phyloP scores from a whole-genome alignment of 2,113 vertebrate genomes.

The Embiotoca jacksoni region DNA sequence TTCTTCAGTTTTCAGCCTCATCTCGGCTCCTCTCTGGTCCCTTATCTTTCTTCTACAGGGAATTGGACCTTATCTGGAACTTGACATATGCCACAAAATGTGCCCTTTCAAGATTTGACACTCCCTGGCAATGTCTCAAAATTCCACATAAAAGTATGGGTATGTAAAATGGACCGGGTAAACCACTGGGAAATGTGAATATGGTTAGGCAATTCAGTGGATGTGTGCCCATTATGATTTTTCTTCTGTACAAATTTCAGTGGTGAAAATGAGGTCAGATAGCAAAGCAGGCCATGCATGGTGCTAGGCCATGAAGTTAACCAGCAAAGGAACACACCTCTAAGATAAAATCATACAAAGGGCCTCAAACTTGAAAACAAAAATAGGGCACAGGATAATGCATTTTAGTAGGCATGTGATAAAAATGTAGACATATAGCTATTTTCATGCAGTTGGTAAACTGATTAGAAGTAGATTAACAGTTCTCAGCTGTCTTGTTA shows the following conservation, averaged over 20 bases:
- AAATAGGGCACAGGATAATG: too few species aligned
- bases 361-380: too few species aligned
- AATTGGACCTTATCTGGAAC: conserved; percentile 49
- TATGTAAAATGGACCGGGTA: neutral
- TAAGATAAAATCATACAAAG: neutral
- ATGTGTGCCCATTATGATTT: neutral
- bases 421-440: too few species aligned
- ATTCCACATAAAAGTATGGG: neutral
- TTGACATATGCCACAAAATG: conserved; percentile 45
- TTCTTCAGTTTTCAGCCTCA: conserved; percentile 30
- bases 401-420: too few species aligned
- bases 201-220: neutral
- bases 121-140: conserved; percentile 9
- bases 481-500: too few species aligned
- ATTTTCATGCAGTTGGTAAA: too few species aligned
- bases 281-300: too few species aligned
- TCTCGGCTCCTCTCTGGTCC: conserved; percentile 25
- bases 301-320: neutral
- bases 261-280: neutral
- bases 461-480: too few species aligned
- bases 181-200: neutral
- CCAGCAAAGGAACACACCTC: neutral
- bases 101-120: conserved; percentile 32
- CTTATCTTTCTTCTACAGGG: conserved; percentile 67
- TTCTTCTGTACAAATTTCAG: neutral